A percentile compares a stretch with the other conserved stretches of the same genome.
Conservation (phyloP, 2,797 vertebrate genomes). For the Sarcoramphus papa region DNA sequence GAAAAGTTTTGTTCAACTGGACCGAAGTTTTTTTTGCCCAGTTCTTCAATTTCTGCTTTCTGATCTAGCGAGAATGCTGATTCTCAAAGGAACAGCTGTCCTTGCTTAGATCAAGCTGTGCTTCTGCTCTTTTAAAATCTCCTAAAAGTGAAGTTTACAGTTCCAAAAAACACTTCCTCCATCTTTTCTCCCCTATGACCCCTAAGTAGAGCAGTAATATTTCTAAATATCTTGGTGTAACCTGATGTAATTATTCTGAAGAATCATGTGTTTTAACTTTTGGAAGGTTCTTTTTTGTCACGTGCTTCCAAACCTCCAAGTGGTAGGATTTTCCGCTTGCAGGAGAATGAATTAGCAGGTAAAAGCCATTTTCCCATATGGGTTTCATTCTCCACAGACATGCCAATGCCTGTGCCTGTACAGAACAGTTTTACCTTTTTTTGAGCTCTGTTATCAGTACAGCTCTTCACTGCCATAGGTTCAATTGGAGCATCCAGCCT, state of each 20-base stretch:
- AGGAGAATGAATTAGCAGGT: not conserved
- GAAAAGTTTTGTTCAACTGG: not conserved
- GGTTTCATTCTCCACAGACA: not conserved
- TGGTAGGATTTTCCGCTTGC: not conserved
- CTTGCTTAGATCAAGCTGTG: not conserved
- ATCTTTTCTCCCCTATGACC: not conserved
- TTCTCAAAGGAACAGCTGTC: not conserved
- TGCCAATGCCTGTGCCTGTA: not conserved
- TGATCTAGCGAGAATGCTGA: not conserved
- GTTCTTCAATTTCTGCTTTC: not conserved
- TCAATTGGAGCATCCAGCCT: not conserved
- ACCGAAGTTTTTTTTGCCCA: not conserved
- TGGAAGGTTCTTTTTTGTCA: not conserved
- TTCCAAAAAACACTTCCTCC: not conserved
- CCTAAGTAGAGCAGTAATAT: not conserved
- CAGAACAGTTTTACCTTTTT: not conserved
- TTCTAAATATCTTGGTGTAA: not conserved
- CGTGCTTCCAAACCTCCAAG: fast-evolving
- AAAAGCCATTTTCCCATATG: not conserved
- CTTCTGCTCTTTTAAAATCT: not conserved
- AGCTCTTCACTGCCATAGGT: not conserved
- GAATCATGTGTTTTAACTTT: fast-evolving
- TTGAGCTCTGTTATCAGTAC: not conserved
- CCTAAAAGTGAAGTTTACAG: not conserved
- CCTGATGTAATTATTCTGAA: not conserved